Base-by-base conservation (phyloP, 2,113 vertebrate genomes). In the Corapipo altera region DNA sequence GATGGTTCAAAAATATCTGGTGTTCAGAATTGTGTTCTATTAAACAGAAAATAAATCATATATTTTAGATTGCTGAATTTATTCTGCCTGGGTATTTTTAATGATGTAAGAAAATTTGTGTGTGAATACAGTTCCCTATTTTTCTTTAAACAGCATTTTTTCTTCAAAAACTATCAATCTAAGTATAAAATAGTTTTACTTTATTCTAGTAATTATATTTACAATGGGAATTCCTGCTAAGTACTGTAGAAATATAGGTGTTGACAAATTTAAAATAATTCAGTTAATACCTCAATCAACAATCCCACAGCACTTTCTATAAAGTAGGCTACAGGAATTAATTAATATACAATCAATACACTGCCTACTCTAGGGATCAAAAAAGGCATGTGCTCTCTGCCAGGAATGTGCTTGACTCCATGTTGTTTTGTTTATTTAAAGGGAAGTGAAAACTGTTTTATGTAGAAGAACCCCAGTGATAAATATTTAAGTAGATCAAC, bases 341-440 rank as follows among this genome's bases (percentile, higher is more conserved):
- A 91, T 92, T 83, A 76, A 71, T 92, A 59, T 28, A 44, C n/a
- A 80, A 44, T 96, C 90, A 90, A 91, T 90, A 88, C 33, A 33
- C 48, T 83, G 33, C 51, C 57, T 80, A 28, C 85, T 90, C 27
- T 28, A 71, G 79, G 65, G 85, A 75, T 51, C 0, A 0, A 77
- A 80, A 91, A 88, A 80, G 39, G 41, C 59, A 83, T 80, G 24
- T 88, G 39, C 57, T 66, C 39, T 81, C 39, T 86, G 72, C 39
- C 73, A 82, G 66, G 37, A 79, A 73, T 61, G 21, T 41, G 55
- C 26, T 59, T 84, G 35, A 61, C 28, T 72, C 14, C 16, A 35
- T 71, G n/a, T 41, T 32, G 71, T 71, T 64, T 82, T 85, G 14
- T 67, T 91, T 85, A n/a, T 74, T 85, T 88, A 80, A 85, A 82